These are phyloP conservation scores for Sycophila sp. DNA, from an alignment of 1,140 invertebrate species.

Conservation along the genomic window DNA sequence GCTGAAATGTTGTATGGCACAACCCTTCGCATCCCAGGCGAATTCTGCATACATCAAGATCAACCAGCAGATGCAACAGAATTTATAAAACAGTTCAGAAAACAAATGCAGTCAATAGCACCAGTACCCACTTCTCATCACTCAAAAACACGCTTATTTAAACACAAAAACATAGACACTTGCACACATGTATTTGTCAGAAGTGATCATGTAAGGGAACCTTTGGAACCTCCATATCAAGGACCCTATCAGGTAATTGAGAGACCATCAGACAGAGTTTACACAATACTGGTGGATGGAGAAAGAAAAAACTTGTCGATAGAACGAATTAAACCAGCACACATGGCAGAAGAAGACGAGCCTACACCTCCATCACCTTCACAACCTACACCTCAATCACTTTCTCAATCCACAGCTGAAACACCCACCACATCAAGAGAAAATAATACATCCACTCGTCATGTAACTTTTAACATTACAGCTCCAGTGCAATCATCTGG, in stretches of 20 bases:
- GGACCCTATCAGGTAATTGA: neutral
- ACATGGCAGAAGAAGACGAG: neutral
- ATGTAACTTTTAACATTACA: too few species aligned
- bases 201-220: too few species aligned
- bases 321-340: slow-evolving; percentile 4
- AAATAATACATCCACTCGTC: too few species aligned
- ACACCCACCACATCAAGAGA: too few species aligned
- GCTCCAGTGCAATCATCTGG: too few species aligned
- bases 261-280: neutral
- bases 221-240: neutral
- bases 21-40: neutral
- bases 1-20: neutral
- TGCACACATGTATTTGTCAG: neutral
- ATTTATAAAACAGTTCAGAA: neutral
- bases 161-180: neutral
- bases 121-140: neutral
- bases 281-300: slow-evolving; percentile 2
- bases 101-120: neutral
- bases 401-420: too few species aligned
- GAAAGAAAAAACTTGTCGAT: neutral
- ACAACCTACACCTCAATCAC: too few species aligned
- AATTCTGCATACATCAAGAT: neutral
- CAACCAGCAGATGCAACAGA: neutral
- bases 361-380: too few species aligned
- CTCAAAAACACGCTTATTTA: neutral